Evolutionary conservation across 2,888 invertebrate species (phyloP).

Genomic region (Aporophyla lueneburgensis): DNA sequence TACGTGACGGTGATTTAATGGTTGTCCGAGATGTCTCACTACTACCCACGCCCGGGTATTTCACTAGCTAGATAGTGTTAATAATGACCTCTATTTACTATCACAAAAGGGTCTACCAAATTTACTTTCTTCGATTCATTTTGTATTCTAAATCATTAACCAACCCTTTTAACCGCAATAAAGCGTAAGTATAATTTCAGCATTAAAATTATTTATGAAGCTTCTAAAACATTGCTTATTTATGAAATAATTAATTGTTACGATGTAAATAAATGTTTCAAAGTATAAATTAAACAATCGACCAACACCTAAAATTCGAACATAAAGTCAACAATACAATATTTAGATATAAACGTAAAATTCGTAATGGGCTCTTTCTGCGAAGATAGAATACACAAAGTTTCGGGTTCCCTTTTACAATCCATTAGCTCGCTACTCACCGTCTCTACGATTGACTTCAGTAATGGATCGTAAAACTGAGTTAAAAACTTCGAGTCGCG

Average conservation of each 20-base stretch:
- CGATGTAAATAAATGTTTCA: constrained; percentile 6
- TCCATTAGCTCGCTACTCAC: constrained; percentile 39
- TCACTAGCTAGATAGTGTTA: constrained; percentile 23
- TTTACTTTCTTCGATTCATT: constrained; percentile 10
- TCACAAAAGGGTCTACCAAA: constrained; percentile 11
- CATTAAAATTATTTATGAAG: neutral
- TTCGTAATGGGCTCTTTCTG: constrained; percentile 22
- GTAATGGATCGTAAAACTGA: constrained; percentile 38
- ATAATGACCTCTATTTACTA: constrained; percentile 41
- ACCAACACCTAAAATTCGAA: neutral
- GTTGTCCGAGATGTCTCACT: constrained; percentile 19
- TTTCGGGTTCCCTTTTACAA: constrained; percentile 45
- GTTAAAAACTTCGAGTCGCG: constrained; percentile 14
- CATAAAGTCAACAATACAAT: constrained; percentile 14
- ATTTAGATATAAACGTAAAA: constrained; percentile 31
- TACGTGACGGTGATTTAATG: constrained; percentile 58
- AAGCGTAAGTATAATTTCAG: constrained; percentile 3
- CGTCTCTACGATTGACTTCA: constrained; percentile 29
- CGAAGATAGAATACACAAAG: constrained; percentile 37
- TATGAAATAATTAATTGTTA: constrained; percentile 5
- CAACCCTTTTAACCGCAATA: neutral
- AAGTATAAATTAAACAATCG: constrained; percentile 9
- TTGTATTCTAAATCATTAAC: constrained; percentile 13
- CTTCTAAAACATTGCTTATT: constrained; percentile 9
- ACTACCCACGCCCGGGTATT: constrained; percentile 14